These are phyloP conservation scores for Alethe castanea DNA, from an alignment of 2,113 vertebrate genomes.

Conservation along the genomic window DNA sequence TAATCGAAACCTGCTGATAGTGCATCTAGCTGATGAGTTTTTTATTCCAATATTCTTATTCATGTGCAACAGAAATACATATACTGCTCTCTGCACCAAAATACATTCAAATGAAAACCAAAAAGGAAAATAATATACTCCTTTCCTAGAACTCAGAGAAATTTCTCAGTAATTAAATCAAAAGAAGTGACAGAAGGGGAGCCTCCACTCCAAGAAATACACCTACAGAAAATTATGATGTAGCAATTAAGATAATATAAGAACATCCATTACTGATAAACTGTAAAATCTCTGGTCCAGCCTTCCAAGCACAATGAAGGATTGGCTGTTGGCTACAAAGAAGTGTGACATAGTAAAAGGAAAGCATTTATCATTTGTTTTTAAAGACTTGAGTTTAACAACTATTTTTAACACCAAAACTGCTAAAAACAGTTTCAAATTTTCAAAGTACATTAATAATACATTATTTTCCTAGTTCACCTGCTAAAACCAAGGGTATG, in stretches of 20 bases:
- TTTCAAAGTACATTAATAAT: background rate
- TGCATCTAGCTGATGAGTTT: background rate
- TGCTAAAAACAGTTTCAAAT: background rate
- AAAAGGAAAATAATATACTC: background rate
- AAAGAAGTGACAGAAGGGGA: background rate
- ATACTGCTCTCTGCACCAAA: background rate
- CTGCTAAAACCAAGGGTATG: background rate
- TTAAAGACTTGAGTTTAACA: background rate
- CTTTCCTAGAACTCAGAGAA: background rate
- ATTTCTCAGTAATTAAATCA: background rate
- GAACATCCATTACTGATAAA: constrained; percentile 20
- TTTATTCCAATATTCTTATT: background rate
- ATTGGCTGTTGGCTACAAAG: background rate
- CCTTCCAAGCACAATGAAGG: constrained; percentile 22
- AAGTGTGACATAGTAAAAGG: constrained; percentile 8
- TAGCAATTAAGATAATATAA: constrained; percentile 17
- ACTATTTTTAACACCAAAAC: background rate
- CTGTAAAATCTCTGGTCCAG: background rate
- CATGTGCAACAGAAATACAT: background rate
- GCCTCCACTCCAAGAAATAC: background rate
- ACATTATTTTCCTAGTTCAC: background rate
- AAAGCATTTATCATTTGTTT: background rate
- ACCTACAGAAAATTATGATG: constrained; percentile 21
- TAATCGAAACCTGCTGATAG: background rate
- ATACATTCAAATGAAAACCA: background rate